phyloP scores from a whole-genome alignment of 2,113 vertebrate species.

The Lamprotornis superbus region DNA sequence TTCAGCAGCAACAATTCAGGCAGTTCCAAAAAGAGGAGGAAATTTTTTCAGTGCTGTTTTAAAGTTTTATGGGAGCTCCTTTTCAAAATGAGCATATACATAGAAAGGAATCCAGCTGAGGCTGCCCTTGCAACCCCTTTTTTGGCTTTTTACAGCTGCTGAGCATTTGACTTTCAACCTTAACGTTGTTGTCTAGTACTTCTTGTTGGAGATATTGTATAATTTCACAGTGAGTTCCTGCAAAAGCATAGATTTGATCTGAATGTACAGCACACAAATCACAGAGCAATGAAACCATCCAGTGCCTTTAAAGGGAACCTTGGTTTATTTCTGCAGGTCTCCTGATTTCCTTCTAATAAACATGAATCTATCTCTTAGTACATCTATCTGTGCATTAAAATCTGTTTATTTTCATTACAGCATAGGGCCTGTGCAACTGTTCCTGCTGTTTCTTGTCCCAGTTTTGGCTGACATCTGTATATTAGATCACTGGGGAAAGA shows the following conservation, averaged over 20 bases:
- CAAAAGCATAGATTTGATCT: neutral
- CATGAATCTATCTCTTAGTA: neutral
- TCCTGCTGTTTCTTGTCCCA: neutral
- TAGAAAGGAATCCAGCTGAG: neutral
- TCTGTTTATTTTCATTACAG: neutral
- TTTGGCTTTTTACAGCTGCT: neutral
- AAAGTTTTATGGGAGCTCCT: neutral
- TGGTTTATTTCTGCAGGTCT: neutral
- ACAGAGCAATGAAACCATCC: neutral
- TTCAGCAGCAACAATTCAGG: neutral
- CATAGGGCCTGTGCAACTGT: neutral
- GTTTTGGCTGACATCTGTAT: neutral
- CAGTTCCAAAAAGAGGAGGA: neutral
- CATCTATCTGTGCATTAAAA: neutral
- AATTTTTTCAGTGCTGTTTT: neutral
- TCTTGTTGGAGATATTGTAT: neutral
- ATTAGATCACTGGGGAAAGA: neutral
- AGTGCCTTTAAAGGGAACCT: neutral
- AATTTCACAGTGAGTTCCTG: constrained; percentile 7
- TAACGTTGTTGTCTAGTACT: neutral
- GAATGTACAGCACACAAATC: neutral
- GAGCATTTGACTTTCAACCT: neutral
- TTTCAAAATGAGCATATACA: neutral
- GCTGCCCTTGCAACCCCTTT: neutral
- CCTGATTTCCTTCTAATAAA: neutral